Percentiles rank a stretch among this genome's conserved stretches.
Conservation (phyloP, 2,113 vertebrate species). For the Procavia capensis region DNA sequence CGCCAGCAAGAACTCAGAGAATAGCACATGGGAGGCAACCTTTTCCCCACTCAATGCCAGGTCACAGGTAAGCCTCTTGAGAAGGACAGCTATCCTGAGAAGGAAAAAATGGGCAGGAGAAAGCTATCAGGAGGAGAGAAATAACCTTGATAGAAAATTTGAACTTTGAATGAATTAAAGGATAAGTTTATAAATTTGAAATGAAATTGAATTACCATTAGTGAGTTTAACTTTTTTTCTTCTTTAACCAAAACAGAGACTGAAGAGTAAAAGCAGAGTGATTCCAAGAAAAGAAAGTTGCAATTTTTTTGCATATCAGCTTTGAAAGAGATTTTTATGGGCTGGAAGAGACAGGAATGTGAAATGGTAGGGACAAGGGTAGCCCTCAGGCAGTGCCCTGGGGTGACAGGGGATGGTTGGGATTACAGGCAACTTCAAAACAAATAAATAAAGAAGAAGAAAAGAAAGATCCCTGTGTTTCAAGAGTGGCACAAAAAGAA, state of each 20-base stretch:
- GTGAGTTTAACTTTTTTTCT: background rate
- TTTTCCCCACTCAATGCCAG: background rate
- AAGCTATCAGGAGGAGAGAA: background rate
- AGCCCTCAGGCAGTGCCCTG: background rate
- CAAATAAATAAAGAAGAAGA: background rate
- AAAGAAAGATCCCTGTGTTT: background rate
- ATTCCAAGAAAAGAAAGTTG: constrained; percentile 32
- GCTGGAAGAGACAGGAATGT: background rate
- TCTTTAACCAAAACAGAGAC: background rate
- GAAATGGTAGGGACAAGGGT: background rate
- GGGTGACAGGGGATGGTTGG: background rate
- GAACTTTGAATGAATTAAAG: background rate
- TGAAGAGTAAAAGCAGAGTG: background rate
- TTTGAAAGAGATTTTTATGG: background rate
- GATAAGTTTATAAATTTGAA: background rate
- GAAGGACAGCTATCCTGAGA: background rate
- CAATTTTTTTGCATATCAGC: background rate
- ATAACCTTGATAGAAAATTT: background rate
- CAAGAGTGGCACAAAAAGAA: background rate
- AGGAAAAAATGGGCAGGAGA: background rate
- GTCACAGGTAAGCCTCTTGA: background rate
- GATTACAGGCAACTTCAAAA: background rate
- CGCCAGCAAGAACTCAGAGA: background rate
- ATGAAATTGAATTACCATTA: background rate
- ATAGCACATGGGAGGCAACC: background rate